A percentile compares a stretch with the other conserved stretches of the same genome.
phyloP scores from a whole-genome alignment of 2,113 vertebrate species.

The Chrysemys picta region DNA sequence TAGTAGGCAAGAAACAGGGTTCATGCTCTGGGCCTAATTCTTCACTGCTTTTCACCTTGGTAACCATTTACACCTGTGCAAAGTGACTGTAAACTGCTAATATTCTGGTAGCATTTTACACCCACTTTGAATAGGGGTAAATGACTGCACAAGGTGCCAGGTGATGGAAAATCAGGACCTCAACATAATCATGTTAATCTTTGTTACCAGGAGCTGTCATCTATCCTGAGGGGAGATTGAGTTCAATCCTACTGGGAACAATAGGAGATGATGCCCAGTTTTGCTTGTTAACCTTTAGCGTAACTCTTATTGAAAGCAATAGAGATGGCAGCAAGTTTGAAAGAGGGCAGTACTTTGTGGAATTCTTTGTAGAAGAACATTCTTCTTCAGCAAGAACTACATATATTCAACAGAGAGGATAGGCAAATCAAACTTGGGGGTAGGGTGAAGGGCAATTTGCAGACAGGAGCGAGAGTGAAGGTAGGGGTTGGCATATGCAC shows the following conservation, averaged over 20 bases:
- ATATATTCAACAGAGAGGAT: background rate
- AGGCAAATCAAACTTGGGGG: background rate
- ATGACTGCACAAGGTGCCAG: background rate
- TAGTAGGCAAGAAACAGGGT: background rate
- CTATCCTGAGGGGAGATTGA: background rate
- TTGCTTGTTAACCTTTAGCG: background rate
- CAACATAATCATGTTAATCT: background rate
- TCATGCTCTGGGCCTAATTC: background rate
- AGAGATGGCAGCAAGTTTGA: background rate
- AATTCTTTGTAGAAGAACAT: background rate
- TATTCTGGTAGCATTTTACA: background rate
- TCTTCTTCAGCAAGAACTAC: background rate
- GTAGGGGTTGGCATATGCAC: background rate
- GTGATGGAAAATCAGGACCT: background rate
- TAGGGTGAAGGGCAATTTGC: background rate
- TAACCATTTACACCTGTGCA: background rate
- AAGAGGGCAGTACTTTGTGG: background rate
- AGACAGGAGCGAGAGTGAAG: background rate
- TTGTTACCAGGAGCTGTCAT: background rate
- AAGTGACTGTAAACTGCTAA: background rate
- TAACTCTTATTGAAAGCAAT: too few relatives aligned
- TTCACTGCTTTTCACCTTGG: background rate
- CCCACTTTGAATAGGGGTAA: background rate
- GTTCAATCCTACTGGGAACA: background rate
- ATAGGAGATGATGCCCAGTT: background rate